phyloP scores from a whole-genome alignment of 1,140 invertebrate genomes.

The Elymnias hypermnestra region DNA sequence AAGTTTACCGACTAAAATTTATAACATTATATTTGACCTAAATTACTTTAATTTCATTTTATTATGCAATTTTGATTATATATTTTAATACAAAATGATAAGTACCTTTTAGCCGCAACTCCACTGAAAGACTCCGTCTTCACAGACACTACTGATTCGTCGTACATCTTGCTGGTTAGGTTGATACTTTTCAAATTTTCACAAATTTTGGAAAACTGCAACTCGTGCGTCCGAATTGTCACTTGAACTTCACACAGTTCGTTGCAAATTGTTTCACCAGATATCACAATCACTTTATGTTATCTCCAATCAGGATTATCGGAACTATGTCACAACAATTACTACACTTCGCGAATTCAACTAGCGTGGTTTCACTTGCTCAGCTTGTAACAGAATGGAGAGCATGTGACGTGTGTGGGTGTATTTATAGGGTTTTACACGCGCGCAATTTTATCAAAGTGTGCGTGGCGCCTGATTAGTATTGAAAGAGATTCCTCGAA shows the following conservation, averaged over 20 bases:
- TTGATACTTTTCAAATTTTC: slow-evolving; percentile 60
- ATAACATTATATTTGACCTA: too few species aligned
- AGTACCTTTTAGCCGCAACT: slow-evolving; percentile 62
- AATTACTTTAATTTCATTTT: not conserved
- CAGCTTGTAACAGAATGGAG: slow-evolving; percentile 37
- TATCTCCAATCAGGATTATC: slow-evolving; percentile 14
- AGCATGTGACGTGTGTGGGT: slow-evolving; percentile 22
- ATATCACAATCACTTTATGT: slow-evolving; percentile 23
- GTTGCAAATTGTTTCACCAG: slow-evolving; percentile 15
- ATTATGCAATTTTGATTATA: slow-evolving; percentile 12
- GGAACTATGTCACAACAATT: slow-evolving; percentile 68
- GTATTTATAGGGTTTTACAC: slow-evolving; percentile 36
- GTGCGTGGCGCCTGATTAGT: slow-evolving; percentile 38
- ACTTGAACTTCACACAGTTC: slow-evolving; percentile 40
- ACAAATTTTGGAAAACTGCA: slow-evolving; percentile 48
- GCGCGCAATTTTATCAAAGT: slow-evolving; percentile 35
- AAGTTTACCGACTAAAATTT: too few species aligned
- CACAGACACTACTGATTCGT: slow-evolving; percentile 58
- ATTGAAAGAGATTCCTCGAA: slow-evolving; percentile 49
- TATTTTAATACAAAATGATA: slow-evolving; percentile 3
- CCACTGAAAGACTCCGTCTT: slow-evolving; percentile 62
- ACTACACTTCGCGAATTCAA: slow-evolving; percentile 42
- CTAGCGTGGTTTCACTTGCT: slow-evolving; percentile 33
- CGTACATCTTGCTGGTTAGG: slow-evolving; percentile 54
- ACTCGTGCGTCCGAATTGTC: slow-evolving; percentile 39